Base-by-base conservation (phyloP, 1,140 invertebrate genomes). In the Alviniconcha marisindica region DNA sequence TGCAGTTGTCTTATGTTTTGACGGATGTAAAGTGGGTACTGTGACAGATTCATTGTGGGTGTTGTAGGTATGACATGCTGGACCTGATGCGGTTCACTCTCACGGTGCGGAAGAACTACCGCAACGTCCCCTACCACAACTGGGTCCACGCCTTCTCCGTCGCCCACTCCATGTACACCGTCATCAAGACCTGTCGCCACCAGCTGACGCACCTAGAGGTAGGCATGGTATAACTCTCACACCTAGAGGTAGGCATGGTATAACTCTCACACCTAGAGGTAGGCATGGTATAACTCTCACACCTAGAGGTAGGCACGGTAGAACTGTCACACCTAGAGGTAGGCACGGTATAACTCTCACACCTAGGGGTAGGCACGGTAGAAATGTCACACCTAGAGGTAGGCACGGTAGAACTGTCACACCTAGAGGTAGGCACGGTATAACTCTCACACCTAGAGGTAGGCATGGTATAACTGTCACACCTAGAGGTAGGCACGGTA, bases 131-230 rank as follows among this genome's bases (percentile, higher is more conserved):
- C 12, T 97, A 97, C 89, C 97, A 97, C 91, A 97, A 97, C 92
- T 97, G 96, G 95, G 95, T 95, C 28, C 96, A 97, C 90, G 97
- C 92, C 0, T 97, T 97, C 94, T 95, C 96, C 7, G 96, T 97
- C 0, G 96, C 96, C 2, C 96, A 97, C 91, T 95, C 96, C 18
- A 96, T 97, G 95, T 97, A 96, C 89, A 95, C 95, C 28, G 95
- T 97, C 56, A 94, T 97, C 36, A 96, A 96, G 90, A 93, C 89
- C 31, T 83, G 90, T 10, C 90, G 91, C 33, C 93, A 94, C 44
- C 91, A 92, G 18, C 96, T 96, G 90, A 93, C 92, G 33, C 93
- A 94, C 10, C 92, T 95, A 60, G 95, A 96, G 94, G 95, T 95
- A 90, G 2, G 69, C 14, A 31, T 60, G 10, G n/a, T 60, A 48